Evolutionary conservation across 1,140 invertebrate genomes (phyloP).

Genomic region (Drosophila mojavensis): DNA sequence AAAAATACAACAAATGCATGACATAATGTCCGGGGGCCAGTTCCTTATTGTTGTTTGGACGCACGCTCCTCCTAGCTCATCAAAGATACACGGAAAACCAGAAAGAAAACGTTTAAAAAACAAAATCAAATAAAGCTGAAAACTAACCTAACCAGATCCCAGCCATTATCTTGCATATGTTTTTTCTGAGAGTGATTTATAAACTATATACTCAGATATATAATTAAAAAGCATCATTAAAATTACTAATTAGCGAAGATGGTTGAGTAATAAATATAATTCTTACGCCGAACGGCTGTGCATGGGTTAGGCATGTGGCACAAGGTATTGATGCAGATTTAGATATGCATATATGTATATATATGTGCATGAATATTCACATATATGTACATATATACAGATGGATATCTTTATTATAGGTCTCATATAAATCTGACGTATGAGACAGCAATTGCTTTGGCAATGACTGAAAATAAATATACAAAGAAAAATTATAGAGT

Average conservation of each 20-base stretch:
- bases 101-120: neutral
- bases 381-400: too few relatives aligned
- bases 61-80: conserved; percentile 31
- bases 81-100: conserved; percentile 39
- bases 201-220: neutral
- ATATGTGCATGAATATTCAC: too few relatives aligned
- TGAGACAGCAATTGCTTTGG: too few relatives aligned
- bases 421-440: too few relatives aligned
- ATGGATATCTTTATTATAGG: too few relatives aligned
- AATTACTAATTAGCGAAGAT: neutral
- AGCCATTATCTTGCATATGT: neutral
- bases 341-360: too few relatives aligned
- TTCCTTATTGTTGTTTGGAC: conserved; percentile 48
- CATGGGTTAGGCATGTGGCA: neutral
- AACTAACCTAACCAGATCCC: neutral
- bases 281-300: neutral
- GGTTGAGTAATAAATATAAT: neutral
- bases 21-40: conserved; percentile 48
- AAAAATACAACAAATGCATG: conserved; percentile 8
- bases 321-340: neutral
- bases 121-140: neutral
- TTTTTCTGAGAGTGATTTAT: conserved; percentile 3
- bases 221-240: neutral
- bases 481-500: too few relatives aligned
- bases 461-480: too few relatives aligned